Percentiles rank a stretch among this genome's conserved stretches.
Evolutionary conservation across 1,140 invertebrate species (phyloP).

Genomic region (Pachypeltis micranthus): DNA sequence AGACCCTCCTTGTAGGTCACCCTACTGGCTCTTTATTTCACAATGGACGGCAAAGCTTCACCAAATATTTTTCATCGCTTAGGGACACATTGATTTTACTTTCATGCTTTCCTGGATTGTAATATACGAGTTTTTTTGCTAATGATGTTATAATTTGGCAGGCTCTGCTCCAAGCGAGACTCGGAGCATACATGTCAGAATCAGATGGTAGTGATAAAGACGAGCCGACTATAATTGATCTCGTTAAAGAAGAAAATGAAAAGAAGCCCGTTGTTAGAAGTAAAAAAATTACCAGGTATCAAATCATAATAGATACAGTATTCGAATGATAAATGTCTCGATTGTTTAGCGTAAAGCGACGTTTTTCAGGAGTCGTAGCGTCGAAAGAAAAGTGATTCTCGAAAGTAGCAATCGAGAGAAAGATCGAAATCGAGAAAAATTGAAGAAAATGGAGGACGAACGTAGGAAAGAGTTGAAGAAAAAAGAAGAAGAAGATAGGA

Average conservation of each 20-base stretch:
- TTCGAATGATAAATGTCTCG: no score
- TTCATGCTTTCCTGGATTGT: not conserved
- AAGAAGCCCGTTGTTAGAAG: conserved; percentile 1
- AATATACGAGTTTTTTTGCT: no score
- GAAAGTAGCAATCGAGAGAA: conserved; percentile 1
- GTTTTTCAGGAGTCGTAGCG: conserved; percentile 25
- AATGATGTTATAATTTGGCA: conserved; percentile 26
- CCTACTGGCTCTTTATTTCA: no score
- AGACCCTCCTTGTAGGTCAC: no score
- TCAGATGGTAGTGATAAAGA: conserved; percentile 23
- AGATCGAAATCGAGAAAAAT: conserved; percentile 17
- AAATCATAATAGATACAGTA: no score
- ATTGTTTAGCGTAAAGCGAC: no score
- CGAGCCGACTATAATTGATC: conserved; percentile 28
- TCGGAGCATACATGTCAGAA: conserved; percentile 36
- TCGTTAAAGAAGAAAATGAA: conserved; percentile 26
- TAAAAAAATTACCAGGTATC: no score
- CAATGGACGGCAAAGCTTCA: no score
- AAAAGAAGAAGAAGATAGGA: conserved; percentile 38
- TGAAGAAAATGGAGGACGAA: conserved; percentile 34
- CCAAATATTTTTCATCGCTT: no score
- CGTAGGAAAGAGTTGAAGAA: conserved; percentile 30
- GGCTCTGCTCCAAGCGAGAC: conserved; percentile 45
- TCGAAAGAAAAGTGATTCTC: conserved; percentile 21
- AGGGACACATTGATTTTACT: not conserved